These are phyloP conservation scores for Nasonia vitripennis DNA, from an alignment of 1,140 invertebrate species.

Conservation along the genomic window DNA sequence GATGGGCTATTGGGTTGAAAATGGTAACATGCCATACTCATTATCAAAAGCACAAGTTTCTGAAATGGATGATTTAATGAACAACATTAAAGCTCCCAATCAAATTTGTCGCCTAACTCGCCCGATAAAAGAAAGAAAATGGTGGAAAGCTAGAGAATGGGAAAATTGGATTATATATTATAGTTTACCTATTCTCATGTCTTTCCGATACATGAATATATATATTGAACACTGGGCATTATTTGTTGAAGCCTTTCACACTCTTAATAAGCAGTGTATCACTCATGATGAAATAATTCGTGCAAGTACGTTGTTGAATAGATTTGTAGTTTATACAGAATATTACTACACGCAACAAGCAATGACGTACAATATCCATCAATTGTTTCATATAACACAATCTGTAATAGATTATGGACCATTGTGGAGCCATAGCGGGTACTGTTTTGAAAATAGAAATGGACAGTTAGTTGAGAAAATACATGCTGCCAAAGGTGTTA, in stretches of 20 bases:
- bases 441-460: too few relatives aligned
- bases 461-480: too few relatives aligned
- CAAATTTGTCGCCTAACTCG: conserved; percentile 40
- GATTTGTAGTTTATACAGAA: too few relatives aligned
- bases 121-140: conserved; percentile 36
- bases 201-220: neutral
- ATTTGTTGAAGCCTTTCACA: conserved; percentile 49
- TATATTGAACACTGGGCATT: conserved; percentile 49
- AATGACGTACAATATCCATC: too few relatives aligned
- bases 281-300: too few relatives aligned
- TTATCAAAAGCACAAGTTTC: conserved; percentile 15
- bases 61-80: conserved; percentile 3
- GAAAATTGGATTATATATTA: conserved; percentile 52
- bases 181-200: conserved; percentile 46
- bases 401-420: too few relatives aligned
- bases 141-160: conserved; percentile 53
- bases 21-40: conserved; percentile 33
- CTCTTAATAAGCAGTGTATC: too few relatives aligned
- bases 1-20: conserved; percentile 43
- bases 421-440: too few relatives aligned
- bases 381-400: too few relatives aligned
- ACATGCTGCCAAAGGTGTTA: too few relatives aligned
- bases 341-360: too few relatives aligned
- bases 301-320: too few relatives aligned
- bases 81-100: conserved; percentile 22